These are phyloP conservation scores for Erebia aethiops DNA, from an alignment of 2,888 invertebrate species.

Conservation along the genomic window DNA sequence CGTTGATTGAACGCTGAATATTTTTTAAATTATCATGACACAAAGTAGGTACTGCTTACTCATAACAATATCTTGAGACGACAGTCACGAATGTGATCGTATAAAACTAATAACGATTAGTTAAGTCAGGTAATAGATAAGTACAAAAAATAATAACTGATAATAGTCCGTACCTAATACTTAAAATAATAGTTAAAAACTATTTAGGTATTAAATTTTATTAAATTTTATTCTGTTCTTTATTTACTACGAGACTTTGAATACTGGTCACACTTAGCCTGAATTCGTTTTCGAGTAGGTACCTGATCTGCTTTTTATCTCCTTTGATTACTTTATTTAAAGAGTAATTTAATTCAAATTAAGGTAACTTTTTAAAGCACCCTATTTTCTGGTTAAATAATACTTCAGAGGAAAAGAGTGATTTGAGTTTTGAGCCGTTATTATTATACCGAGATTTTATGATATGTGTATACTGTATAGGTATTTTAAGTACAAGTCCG, in stretches of 20 bases:
- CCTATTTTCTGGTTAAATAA: constrained; percentile 6
- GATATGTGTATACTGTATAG: constrained; percentile 22
- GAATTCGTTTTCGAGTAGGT: constrained; percentile 47
- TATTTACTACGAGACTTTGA: neutral
- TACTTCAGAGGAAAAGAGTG: neutral
- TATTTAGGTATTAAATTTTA: too few relatives aligned
- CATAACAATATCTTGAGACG: neutral
- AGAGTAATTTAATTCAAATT: constrained; percentile 57
- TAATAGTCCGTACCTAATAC: too few relatives aligned
- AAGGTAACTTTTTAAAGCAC: neutral
- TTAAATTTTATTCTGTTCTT: too few relatives aligned
- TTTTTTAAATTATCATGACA: neutral
- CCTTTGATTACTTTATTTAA: constrained; percentile 52
- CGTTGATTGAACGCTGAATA: neutral
- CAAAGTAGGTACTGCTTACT: neutral
- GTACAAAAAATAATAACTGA: too few relatives aligned
- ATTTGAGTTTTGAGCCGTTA: neutral
- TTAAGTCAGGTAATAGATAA: neutral
- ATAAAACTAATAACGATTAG: neutral
- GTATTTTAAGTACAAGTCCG: constrained; percentile 37
- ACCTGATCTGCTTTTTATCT: constrained; percentile 64
- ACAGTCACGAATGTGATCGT: constrained; percentile 3
- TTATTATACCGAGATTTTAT: constrained; percentile 16
- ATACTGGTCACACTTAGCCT: constrained; percentile 9
- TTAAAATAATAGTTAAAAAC: too few relatives aligned